Percentiles rank a stretch among this genome's conserved stretches.
phyloP scores from a whole-genome alignment of 2,113 vertebrate genomes.

The Danio rerio region DNA sequence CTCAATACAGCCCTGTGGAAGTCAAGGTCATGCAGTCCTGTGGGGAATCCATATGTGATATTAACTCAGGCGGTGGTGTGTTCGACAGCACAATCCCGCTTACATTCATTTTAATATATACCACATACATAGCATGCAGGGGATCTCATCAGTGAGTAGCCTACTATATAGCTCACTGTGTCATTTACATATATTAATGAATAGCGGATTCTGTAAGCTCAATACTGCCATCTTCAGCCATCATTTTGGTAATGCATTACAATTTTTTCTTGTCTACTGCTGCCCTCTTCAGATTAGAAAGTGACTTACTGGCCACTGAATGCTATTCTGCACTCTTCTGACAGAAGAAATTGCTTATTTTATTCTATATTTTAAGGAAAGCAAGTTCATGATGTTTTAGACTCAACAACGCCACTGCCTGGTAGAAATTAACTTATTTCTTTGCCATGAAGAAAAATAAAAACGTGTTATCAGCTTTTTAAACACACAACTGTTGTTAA shows the following conservation, averaged over 20 bases:
- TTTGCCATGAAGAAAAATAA: not conserved
- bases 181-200: not conserved
- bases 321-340: conserved; percentile 34
- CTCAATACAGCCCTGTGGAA: not conserved
- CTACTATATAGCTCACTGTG: not conserved
- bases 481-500: not conserved
- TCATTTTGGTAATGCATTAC: not conserved
- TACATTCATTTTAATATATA: not conserved
- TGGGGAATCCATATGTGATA: not conserved
- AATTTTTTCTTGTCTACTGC: not conserved
- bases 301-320: not conserved
- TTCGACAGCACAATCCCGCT: not conserved
- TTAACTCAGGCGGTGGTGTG: not conserved
- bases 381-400: no score
- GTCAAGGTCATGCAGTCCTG: conserved; percentile 46
- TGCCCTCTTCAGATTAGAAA: conserved; percentile 18
- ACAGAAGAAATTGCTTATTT: not conserved
- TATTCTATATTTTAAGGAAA: not conserved
- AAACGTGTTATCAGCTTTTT: not conserved
- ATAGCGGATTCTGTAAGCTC: not conserved
- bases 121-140: not conserved
- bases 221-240: conserved; percentile 33
- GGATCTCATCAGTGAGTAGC: not conserved
- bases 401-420: not conserved
- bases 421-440: not conserved